phyloP scores from a whole-genome alignment of 2,113 vertebrate species.

The Crotalus horridus region DNA sequence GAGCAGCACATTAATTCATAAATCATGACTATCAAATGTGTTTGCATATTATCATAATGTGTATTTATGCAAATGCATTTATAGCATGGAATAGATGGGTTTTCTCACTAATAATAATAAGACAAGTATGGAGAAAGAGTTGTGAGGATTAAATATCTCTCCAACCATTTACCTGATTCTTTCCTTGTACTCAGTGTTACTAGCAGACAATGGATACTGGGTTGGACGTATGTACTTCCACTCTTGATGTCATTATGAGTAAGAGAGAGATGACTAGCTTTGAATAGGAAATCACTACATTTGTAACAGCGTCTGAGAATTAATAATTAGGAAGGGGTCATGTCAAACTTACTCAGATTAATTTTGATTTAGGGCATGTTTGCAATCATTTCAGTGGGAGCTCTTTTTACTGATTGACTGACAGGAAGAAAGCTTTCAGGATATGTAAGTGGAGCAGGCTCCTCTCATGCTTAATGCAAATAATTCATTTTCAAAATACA shows the following conservation, averaged over 20 bases:
- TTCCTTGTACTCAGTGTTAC: background rate
- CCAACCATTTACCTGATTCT: background rate
- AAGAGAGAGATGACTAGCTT: background rate
- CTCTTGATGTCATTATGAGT: background rate
- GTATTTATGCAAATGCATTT: background rate
- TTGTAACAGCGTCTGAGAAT: background rate
- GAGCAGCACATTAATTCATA: background rate
- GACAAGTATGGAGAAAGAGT: background rate
- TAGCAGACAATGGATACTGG: background rate
- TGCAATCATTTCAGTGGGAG: constrained; percentile 21
- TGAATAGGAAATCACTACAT: constrained; percentile 11
- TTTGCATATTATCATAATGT: background rate
- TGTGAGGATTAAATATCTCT: background rate
- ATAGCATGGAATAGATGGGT: background rate
- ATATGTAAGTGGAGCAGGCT: constrained; percentile 19
- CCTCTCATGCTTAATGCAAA: background rate
- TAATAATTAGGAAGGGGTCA: constrained; percentile 24
- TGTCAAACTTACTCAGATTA: background rate
- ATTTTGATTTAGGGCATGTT: background rate
- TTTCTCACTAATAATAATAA: background rate
- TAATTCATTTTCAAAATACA: background rate
- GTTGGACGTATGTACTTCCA: background rate
- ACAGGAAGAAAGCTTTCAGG: background rate
- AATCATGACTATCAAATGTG: background rate
- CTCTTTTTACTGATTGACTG: background rate